Base-by-base conservation (phyloP, 2,888 invertebrate species). In the Phlogophora meticulosa region DNA sequence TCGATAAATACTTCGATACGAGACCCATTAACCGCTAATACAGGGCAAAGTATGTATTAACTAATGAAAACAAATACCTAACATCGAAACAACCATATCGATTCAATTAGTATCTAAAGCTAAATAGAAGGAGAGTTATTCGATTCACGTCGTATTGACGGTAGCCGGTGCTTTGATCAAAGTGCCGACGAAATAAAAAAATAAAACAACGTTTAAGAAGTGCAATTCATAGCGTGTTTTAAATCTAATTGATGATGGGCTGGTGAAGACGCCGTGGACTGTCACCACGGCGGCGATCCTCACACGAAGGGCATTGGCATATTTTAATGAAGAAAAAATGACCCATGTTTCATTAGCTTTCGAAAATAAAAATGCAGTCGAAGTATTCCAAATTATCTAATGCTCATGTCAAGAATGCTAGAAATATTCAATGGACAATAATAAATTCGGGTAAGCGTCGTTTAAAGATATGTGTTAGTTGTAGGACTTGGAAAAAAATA, bases 31-130 rank as follows among this genome's bases (percentile, higher is more conserved):
- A 45, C 76, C 71, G 72, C 69, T 81, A 72, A 82, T 73, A 73
- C 58, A 60, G 57, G 24, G 1, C 32, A 46, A 52, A 71, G 72
- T 69, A 81, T 81, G 84, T 84, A 86, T 82, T 76, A 83, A 86
- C 88, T 88, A 88, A 92, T 90, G 88, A 90, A 88, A 90, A 88
- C 88, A 85, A 91, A 91, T 90, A 86, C 87, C 85, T 87, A 89
- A 84, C 82, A 78, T 80, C 81, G 78, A 70, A 82, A 86, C 87
- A 87, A 87, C 85, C 81, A 86, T 86, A 88, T 86, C 85, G 85
- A 85, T 88, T 88, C 89, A 91, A 92, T 92, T 92, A 90, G 89
- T 86, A 28, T 28, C 28, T 28, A 84, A 79, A 86, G 84, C 80
- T 81, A 84, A 90, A 87, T 83, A 88, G 82, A 88, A 90, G 85